Base-by-base conservation (phyloP, 2,797 vertebrate genomes). In the Rhinatrema bivittatum region DNA sequence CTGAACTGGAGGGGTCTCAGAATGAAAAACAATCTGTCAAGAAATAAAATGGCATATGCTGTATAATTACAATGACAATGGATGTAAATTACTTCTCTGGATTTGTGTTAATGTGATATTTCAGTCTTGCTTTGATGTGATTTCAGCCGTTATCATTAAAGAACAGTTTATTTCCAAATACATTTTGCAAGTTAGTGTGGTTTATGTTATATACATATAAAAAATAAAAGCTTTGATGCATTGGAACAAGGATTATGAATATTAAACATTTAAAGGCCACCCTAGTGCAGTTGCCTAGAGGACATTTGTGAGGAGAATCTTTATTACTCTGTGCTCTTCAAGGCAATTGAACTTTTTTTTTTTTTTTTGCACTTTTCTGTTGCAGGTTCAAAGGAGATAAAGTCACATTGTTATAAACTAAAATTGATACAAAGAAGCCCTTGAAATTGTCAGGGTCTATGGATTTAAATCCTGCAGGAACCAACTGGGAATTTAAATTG, bases 391-490 rank as follows among this genome's bases (percentile, higher is more conserved):
- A 40, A 37, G 5, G 12, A 43, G 4, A 24, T 48, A 33, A 6
- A 28, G 2, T 22, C 33, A 7, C 2, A 2, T 11, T 31, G 22
- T 24, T 47, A 28, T 7, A 32, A 4, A 31, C 25, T 43, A 42
- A 46, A 5, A 1, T 38, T 41, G 39, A 16, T 30, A 3, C 12
- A 38, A 31, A 3, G 22, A 50, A 25, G 0, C 1, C 21, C 11
- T 27, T 31, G 3, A 14, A 36, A 50, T 47, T 8, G n/a, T 17
- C n/a, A 30, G 2, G 3, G 9, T 36, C 25, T 34, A 7, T 19
- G 55, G 26, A 37, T 52, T 7, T 51, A 13, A 46, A 19, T 39
- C 33, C 9, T n/a, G 42, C 10, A 39, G 15, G 2, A 36, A 2
- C 3, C 16, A 36, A 1, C 7, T 2, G 3, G 8, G 5, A 39